phyloP scores from a whole-genome alignment of 1,140 invertebrate genomes.

The Pteromalus puparum region DNA sequence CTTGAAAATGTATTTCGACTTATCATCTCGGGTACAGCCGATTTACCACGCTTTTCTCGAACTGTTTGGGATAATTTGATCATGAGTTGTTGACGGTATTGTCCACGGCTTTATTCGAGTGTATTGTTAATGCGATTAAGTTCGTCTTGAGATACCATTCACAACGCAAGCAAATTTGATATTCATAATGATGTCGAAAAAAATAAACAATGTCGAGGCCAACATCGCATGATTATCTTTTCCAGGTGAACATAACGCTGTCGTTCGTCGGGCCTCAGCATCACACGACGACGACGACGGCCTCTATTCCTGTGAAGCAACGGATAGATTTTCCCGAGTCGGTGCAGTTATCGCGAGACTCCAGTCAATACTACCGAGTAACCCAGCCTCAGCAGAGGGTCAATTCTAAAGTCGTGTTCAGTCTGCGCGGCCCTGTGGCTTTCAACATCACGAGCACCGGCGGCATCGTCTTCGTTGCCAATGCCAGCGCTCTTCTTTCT shows the following conservation, averaged over 20 bases:
- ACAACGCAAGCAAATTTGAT: background rate
- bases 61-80: too few relatives aligned
- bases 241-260: conserved; percentile 67
- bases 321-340: conserved; percentile 60
- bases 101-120: too few relatives aligned
- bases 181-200: too few relatives aligned
- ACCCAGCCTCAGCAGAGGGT: conserved; percentile 62
- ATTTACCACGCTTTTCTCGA: too few relatives aligned
- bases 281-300: conserved; percentile 61
- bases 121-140: too few relatives aligned
- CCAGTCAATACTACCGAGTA: conserved; percentile 64
- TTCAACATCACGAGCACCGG: conserved; percentile 76
- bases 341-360: conserved; percentile 58
- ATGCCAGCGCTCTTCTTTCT: conserved; percentile 68
- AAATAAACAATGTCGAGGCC: background rate
- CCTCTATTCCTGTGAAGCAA: conserved; percentile 56
- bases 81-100: background rate
- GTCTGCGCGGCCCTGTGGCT: conserved; percentile 61
- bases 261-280: conserved; percentile 69
- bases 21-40: too few relatives aligned
- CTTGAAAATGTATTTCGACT: background rate
- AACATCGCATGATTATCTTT: background rate
- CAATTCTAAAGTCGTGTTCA: conserved; percentile 62
- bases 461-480: conserved; percentile 78
- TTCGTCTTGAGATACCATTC: background rate